Base-by-base conservation (phyloP, 2,113 vertebrate species). In the Pholis gunnellus region DNA sequence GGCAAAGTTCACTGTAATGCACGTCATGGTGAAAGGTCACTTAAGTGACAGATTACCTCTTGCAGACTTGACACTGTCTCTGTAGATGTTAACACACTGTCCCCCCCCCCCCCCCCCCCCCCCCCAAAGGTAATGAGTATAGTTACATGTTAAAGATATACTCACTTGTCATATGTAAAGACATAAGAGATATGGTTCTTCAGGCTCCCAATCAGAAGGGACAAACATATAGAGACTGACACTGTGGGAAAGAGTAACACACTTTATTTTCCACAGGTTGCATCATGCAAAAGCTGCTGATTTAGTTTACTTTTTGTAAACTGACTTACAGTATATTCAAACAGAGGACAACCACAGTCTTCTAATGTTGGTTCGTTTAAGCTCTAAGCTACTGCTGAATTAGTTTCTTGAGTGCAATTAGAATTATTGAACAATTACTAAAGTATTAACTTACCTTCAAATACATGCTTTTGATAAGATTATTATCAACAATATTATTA, bases 81-180 rank as follows among this genome's bases (percentile, higher is more conserved):
- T 63, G 1, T 13, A 11, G 14, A 9, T 66, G 9, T 40, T 38
- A 72, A 29, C 25, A 52, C 9, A 7, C 2, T 34, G 6, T 46
- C 10, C 13, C 42, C 0, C 18, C 15, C 15, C 4, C 46, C 1
- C 14, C 14, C 4, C 4, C 31, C 3, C 31, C 31, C 31, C 29
- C 29, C 31, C 31, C 31, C 2, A 50, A 20, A 50, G 17, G 22
- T 48, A 48, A 3, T 10, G 11, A 25, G 11, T n/a, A 61, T 2
- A 68, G 25, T 5, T 22, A 38, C 17, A 4, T 18, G 4, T 5
- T 14, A 31, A 34, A n/a, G 5, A 36, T 20, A 13, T 64, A 96
- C 97, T 92, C 73, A 98, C 97, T 92, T 94, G 88, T 98, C 97
- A 25, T 89, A 91, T 79, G 96, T 96, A 81, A 98, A 97, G 78